Conservation (phyloP, 2,888 invertebrate species). For the Campoplex nolae region DNA sequence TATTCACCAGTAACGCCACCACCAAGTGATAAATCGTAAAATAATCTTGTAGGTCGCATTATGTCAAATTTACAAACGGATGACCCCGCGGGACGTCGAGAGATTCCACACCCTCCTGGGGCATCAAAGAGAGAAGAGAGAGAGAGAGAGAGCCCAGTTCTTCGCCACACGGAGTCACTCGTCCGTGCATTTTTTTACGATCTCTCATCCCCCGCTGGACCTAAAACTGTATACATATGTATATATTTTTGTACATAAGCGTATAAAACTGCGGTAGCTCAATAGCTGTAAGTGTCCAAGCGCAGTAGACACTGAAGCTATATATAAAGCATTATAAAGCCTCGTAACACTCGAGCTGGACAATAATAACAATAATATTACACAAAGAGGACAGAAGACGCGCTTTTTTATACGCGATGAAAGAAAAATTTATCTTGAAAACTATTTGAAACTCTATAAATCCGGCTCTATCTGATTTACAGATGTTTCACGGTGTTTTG, state of each 20-base stretch:
- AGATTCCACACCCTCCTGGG: slow-evolving; percentile 46
- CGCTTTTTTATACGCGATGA: neutral
- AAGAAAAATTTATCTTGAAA: slow-evolving; percentile 25
- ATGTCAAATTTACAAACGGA: slow-evolving; percentile 79
- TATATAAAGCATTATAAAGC: slow-evolving; percentile 12
- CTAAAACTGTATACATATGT: slow-evolving; percentile 33
- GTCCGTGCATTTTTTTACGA: slow-evolving; percentile 64
- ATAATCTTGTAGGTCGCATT: slow-evolving; percentile 81
- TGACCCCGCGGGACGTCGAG: slow-evolving; percentile 67
- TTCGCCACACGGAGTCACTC: slow-evolving; percentile 54
- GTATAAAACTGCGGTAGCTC: slow-evolving; percentile 15
- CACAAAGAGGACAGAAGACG: neutral
- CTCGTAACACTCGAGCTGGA: slow-evolving; percentile 26
- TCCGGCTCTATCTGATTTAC: neutral
- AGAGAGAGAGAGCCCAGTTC: slow-evolving; percentile 58
- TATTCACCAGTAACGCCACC: slow-evolving; percentile 72
- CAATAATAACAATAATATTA: slow-evolving; percentile 21
- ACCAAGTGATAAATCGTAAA: slow-evolving; percentile 80
- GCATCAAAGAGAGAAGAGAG: slow-evolving; percentile 9
- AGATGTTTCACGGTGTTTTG: slow-evolving; percentile 20
- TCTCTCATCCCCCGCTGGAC: slow-evolving; percentile 21
- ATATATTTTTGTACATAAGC: neutral
- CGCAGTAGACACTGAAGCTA: slow-evolving; percentile 27
- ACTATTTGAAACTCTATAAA: slow-evolving; percentile 32
- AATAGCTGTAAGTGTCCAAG: slow-evolving; percentile 17